A percentile compares a stretch with the other conserved stretches of the same genome.
Conservation (phyloP, 2,113 vertebrate species). For the Eretmodus cyanostictus region DNA sequence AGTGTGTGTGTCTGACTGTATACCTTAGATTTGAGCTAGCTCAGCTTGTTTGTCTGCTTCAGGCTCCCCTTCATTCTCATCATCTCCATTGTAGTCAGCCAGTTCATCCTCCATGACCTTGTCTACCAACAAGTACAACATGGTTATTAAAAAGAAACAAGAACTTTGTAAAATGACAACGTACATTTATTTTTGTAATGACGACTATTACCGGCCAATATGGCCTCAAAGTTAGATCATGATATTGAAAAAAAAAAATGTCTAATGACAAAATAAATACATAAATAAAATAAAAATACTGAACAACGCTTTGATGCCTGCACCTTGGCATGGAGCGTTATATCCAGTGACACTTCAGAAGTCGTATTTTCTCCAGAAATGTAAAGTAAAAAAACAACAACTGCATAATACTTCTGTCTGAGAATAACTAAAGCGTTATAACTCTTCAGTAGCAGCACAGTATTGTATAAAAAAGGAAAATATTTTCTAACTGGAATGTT, state of each 20-base stretch:
- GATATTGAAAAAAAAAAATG: not conserved
- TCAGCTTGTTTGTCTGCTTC: slow-evolving; percentile 88
- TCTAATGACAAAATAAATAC: not conserved
- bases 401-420: not conserved
- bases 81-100: slow-evolving; percentile 80
- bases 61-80: slow-evolving; percentile 85
- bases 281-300: not conserved
- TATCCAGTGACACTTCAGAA: not conserved
- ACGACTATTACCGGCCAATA: not conserved
- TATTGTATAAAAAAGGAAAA: not conserved
- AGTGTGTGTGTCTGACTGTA: not conserved
- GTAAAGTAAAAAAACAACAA: not conserved
- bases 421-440: not conserved
- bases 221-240: not conserved
- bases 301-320: not conserved
- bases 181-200: not conserved
- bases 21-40: slow-evolving; percentile 71
- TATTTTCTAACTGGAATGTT: not conserved
- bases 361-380: not conserved
- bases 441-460: not conserved
- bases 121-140: slow-evolving; percentile 14
- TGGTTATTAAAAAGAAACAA: not conserved
- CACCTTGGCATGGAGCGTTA: not conserved
- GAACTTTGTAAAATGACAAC: not conserved
- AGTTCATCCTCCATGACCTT: slow-evolving; percentile 64